These are phyloP conservation scores for Oceanodroma leucorhoa DNA, from an alignment of 2,797 vertebrate genomes.

Conservation along the genomic window DNA sequence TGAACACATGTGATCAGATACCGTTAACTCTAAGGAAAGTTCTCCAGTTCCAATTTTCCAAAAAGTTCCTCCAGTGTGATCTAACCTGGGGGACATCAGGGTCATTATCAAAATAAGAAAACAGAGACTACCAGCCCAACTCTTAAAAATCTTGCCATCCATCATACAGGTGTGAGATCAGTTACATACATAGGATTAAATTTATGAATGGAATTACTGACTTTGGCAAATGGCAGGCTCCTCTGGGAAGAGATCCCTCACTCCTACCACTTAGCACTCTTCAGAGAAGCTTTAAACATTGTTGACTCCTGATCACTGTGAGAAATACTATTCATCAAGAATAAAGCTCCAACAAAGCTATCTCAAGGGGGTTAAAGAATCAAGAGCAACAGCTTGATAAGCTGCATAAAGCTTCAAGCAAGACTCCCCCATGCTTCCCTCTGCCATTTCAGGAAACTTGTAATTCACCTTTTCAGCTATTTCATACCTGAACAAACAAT, in stretches of 20 bases:
- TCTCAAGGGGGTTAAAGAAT: not conserved
- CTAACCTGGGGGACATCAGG: not conserved
- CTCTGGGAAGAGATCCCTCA: not conserved
- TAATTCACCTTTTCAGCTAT: not conserved
- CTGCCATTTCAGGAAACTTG: not conserved
- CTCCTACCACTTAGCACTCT: not conserved
- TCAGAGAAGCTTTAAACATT: not conserved
- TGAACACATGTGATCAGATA: not conserved
- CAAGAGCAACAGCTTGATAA: not conserved
- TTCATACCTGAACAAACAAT: not conserved
- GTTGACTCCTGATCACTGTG: not conserved
- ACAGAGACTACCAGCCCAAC: not conserved
- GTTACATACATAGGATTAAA: not conserved
- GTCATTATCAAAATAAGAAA: not conserved
- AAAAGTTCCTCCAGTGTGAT: not conserved
- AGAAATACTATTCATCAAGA: not conserved
- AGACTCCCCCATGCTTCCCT: not conserved
- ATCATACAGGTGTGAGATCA: not conserved
- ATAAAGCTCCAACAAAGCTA: not conserved
- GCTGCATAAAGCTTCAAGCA: not conserved
- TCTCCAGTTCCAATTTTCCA: not conserved
- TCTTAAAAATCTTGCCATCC: not conserved
- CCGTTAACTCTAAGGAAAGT: not conserved
- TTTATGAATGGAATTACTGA: not conserved
- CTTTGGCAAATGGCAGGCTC: not conserved